Base-by-base conservation (phyloP, 2,797 vertebrate genomes). In the Acanthopagrus latus region DNA sequence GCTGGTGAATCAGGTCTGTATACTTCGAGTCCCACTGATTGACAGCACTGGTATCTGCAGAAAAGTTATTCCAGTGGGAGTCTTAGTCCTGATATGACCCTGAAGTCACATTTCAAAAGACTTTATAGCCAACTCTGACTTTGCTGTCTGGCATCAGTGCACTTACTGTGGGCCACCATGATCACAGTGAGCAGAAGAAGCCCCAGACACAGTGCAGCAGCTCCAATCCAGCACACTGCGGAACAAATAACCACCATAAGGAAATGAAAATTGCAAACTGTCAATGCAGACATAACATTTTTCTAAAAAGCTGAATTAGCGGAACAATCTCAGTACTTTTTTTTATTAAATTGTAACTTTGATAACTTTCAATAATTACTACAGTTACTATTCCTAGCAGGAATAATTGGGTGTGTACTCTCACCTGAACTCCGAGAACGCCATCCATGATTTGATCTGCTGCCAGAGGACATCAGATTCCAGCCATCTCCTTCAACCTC, bases 101-200 rank as follows among this genome's bases (percentile, higher is more conserved):
- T 55, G 21, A 20, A 44, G 14, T 17, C 23, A 44, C 13, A 25
- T 62, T 46, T 43, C 44, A 60, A 43, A 59, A 52, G 13, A 54
- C 33, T 43, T 47, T 2, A 17, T 4, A 20, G 7, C 17, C 18
- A 63, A 29, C 38, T 21, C 10, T 65, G 12, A 66, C 33, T 33
- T 43, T 43, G 41, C 41, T 43, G 41, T 43, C 10, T 43, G 18
- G 2, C 9, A 71, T 33, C 10, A 14, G 12, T 55, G 10, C 25
- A 87, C 83, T 88, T 73, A 90, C 88, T 68, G 18, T 71, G 48
- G 11, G 41, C 70, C 47, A 83, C 56, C 20, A 86, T 7, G 54
- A 76, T 90, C 55, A 68, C n/a, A 38, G 21, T 43, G 71, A 88
- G 70, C 27, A 88, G 77, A 25, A 86, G 50, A 60, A 88, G 27